Evolutionary conservation across 2,113 vertebrate genomes (phyloP), one percentile per base, ranked within the genome.

Genomic region (Ctenodactylus gundi): DNA sequence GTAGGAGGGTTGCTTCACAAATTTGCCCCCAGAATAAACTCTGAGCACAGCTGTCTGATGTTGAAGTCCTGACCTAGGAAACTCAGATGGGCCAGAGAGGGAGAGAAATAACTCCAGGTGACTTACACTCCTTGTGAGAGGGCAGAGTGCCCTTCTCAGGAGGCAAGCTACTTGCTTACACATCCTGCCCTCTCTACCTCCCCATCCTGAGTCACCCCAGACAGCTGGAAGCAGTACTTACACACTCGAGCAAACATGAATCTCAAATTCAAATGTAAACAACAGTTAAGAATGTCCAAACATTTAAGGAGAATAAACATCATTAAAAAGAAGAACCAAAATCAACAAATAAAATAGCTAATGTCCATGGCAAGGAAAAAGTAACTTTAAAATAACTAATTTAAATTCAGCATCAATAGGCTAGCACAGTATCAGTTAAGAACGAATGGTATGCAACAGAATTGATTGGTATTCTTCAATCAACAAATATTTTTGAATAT

Each of bases 211-310:
- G 4, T 70, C 72, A 51, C 55, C 15, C 8, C 27, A 78, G 39
- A 46, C 44, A 86, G 44, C 39, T 96, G 80, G 51, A 84, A 46
- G 57, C 39, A 68, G 78, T 65, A 44, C 23, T 93, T 89, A 67
- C n/a, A 53, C 13, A 81, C 65, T 90, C 17, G 58, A 44, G 58
- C 34, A 90, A 92, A 82, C 1, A 65, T 55, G 49, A 92, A 36
- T 85, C 94, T 77, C 77, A 80, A 80, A 92, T 73, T 96, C 44
- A 97, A 96, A 44, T 36, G 44, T 88, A 92, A 92, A 95, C 72
- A 91, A 72, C 73, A 72, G 57, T 89, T 94, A 82, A 93, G 77
- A 73, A 78, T 85, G 57, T 73, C 88, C 82, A 93, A 87, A 94
- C 41, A 90, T 85, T 93, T 84, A 93, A 93, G 51, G 53, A 93